Conservation (phyloP, 2,113 vertebrate species). For the Gambusia affinis region DNA sequence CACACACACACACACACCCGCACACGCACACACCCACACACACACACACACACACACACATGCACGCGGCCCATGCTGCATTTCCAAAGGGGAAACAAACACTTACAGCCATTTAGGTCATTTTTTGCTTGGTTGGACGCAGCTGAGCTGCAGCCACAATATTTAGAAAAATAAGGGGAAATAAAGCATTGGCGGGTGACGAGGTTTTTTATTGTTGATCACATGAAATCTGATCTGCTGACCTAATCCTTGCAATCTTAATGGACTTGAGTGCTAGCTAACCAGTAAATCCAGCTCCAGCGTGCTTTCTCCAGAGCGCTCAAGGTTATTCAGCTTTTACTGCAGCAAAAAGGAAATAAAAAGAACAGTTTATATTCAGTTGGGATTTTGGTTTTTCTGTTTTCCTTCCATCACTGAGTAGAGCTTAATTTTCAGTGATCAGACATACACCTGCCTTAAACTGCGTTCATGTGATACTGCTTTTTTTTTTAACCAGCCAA, state of each 20-base stretch:
- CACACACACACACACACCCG: not conserved
- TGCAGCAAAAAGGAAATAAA: not conserved
- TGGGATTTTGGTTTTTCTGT: not conserved
- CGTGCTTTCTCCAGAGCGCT: slow-evolving; percentile 41
- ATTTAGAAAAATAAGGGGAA: slow-evolving; percentile 46
- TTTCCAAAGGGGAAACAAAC: not conserved
- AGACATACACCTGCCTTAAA: not conserved
- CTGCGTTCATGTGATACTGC: not conserved
- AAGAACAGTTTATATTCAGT: slow-evolving; percentile 11
- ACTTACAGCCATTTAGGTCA: slow-evolving; percentile 30
- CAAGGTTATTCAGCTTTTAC: slow-evolving; percentile 53
- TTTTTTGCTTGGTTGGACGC: slow-evolving; percentile 46
- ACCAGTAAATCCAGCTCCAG: slow-evolving; percentile 36
- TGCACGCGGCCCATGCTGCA: not conserved
- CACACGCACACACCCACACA: no score
- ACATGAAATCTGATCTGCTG: slow-evolving; percentile 62
- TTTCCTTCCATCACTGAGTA: not conserved
- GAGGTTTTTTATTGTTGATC: slow-evolving; percentile 56
- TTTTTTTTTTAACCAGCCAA: not conserved
- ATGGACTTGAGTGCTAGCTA: slow-evolving; percentile 59
- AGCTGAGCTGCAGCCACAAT: slow-evolving; percentile 38
- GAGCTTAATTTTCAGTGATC: not conserved
- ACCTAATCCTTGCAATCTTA: slow-evolving; percentile 44
- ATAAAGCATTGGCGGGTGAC: slow-evolving; percentile 31
- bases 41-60: not conserved